Evolutionary conservation across 2,113 vertebrate genomes (phyloP), one percentile per base, ranked within the genome.

Genomic region (Xiphias gladius): DNA sequence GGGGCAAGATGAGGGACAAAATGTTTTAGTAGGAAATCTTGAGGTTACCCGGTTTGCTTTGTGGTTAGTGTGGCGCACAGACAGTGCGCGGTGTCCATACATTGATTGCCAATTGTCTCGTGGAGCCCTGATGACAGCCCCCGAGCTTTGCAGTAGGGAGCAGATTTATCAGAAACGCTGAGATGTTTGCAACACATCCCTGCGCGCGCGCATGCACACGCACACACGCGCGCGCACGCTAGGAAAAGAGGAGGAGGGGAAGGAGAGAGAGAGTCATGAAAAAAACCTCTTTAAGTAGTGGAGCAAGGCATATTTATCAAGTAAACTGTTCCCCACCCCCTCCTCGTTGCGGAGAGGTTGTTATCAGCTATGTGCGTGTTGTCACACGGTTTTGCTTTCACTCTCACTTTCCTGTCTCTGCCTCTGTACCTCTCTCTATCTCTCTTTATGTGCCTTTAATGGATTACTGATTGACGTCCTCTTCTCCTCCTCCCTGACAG

Each of bases 401-500:
- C 77, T 90, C 77, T 83, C 86, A 72, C 81, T 88, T 55, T 80
- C 66, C 73, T 72, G 61, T 77, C 58, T 82, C 67, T 82, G 41
- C 32, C 58, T 69, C 76, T 83, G 12, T 76, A 50, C 68, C 64
- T 65, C 70, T 50, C 58, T 78, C n/a, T 75, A 26, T 37, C 1
- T 58, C 54, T 76, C 26, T 75, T 26, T 43, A 0, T 76, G 52
- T 68, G 63, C 55, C 24, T 92, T 73, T 86, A 85, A 92, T 90
- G 88, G 82, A 90, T 90, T 83, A 86, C 82, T 93, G 82, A 91
- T 80, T 93, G 80, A 93, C 89, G 90, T 39, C 20, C 32, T 88
- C 74, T 68, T 83, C 82, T 82, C 78, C 83, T 85, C 85, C 78
- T 86, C 85, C 91, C 93, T 82, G 93, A 89, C 96, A 99, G 98